Conservation (phyloP, 2,888 invertebrate species). For the Metopia argyrocephala region DNA sequence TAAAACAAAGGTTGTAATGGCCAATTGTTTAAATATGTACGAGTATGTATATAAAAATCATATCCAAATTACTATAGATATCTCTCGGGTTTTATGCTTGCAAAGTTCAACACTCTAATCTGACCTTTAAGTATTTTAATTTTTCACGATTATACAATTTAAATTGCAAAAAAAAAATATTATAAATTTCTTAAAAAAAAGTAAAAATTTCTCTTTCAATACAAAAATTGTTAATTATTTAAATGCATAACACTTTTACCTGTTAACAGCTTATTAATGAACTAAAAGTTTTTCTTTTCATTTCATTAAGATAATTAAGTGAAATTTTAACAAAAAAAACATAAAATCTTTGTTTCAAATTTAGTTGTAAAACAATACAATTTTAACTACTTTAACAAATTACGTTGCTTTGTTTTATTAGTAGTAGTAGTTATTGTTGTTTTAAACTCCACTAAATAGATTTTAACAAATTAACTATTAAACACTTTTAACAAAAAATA, state of each 20-base stretch:
- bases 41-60: no score
- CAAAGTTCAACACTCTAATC: no score
- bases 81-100: no score
- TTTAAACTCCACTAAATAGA: neutral
- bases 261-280: neutral
- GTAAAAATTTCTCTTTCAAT: neutral
- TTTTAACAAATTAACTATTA: conserved; percentile 42
- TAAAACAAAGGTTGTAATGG: no score
- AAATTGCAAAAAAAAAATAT: no score
- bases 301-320: neutral
- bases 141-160: no score
- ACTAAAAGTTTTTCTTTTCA: neutral
- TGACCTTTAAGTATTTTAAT: no score
- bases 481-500: neutral
- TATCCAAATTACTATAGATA: no score
- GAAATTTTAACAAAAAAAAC: conserved; percentile 17
- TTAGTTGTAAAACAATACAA: conserved; percentile 53
- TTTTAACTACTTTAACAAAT: conserved; percentile 54
- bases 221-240: neutral
- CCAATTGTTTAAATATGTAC: no score
- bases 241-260: neutral
- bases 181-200: no score
- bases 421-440: neutral
- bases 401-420: conserved; percentile 15
- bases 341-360: conserved; percentile 16